Evolutionary conservation across 2,113 vertebrate species (phyloP).

Genomic region (Mesitornis unicolor): DNA sequence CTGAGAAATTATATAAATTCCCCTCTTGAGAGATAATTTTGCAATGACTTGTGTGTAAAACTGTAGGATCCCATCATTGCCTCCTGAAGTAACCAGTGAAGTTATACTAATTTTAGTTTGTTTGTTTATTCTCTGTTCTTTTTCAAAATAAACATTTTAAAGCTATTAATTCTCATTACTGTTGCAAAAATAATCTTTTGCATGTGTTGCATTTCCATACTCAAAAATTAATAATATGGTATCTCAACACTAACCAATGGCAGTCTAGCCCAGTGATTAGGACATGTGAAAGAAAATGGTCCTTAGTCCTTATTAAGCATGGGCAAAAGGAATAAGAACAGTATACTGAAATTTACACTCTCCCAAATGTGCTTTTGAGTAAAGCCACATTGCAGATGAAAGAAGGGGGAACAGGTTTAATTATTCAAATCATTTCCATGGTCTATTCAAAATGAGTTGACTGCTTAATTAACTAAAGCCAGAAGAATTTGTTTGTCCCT

Average conservation of each 20-base stretch:
- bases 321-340: background rate
- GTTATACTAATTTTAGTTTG: background rate
- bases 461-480: background rate
- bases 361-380: background rate
- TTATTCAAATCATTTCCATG: background rate
- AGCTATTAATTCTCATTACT: background rate
- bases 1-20: background rate
- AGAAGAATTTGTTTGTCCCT: background rate
- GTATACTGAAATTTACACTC: background rate
- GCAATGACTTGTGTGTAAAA: background rate
- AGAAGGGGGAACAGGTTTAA: accelerated
- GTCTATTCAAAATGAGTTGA: background rate
- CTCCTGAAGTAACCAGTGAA: background rate
- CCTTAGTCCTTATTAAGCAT: accelerated
- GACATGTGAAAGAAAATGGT: background rate
- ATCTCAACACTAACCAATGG: background rate
- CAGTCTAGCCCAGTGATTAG: background rate
- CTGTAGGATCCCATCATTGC: accelerated
- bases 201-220: background rate
- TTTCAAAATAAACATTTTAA: background rate
- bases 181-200: background rate
- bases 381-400: background rate
- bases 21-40: background rate
- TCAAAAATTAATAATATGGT: background rate
- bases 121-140: background rate